phyloP scores from a whole-genome alignment of 1,140 invertebrate genomes.

The Calycopis cecrops region DNA sequence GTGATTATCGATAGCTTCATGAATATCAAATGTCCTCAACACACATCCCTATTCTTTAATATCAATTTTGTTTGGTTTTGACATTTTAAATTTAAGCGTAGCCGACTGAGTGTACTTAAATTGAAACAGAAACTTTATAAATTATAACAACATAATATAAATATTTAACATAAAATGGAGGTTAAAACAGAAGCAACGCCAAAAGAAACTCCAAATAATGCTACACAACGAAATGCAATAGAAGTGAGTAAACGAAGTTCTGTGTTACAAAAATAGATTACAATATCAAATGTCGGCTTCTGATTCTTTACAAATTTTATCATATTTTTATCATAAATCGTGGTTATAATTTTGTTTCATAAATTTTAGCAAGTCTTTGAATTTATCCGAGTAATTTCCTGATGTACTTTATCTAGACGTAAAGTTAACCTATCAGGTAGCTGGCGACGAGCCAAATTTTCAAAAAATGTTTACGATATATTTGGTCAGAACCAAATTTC shows the following conservation, averaged over 20 bases:
- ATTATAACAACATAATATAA: not conserved
- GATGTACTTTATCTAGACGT: too few relatives aligned
- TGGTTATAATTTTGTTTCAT: too few relatives aligned
- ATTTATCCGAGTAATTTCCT: too few relatives aligned
- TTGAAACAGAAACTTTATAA: not conserved
- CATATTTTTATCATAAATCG: not conserved
- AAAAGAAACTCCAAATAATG: constrained; percentile 45
- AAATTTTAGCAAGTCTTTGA: too few relatives aligned
- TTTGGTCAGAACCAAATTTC: constrained; percentile 56
- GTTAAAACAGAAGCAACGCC: constrained; percentile 36
- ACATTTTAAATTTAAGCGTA: not conserved
- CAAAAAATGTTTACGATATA: constrained; percentile 63
- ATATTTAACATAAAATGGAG: constrained; percentile 51
- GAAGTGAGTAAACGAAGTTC: constrained; percentile 36
- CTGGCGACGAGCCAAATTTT: constrained; percentile 49
- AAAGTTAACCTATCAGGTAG: constrained; percentile 39
- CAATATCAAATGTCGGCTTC: constrained; percentile 47
- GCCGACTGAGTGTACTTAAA: not conserved
- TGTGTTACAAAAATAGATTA: constrained; percentile 60
- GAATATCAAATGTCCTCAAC: too few relatives aligned
- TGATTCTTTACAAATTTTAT: not conserved
- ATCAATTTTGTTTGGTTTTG: constrained; percentile 2
- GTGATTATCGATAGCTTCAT: too few relatives aligned
- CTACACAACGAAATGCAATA: constrained; percentile 32
- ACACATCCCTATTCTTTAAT: constrained; percentile 3